phyloP scores from a whole-genome alignment of 2,113 vertebrate species.

The Ceuthmochares aereus region DNA sequence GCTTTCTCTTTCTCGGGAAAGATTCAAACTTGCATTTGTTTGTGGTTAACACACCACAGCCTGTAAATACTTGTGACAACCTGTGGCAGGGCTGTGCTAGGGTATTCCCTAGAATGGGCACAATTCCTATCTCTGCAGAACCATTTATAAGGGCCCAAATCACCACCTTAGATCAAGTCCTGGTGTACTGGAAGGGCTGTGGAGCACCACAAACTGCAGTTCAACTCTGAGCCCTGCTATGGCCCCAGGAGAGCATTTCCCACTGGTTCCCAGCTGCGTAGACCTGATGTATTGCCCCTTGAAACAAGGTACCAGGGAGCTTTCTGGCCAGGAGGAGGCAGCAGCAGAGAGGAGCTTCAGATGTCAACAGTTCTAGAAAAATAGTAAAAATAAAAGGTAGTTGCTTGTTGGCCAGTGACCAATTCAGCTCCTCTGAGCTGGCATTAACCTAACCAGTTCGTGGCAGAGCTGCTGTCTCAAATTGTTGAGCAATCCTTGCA shows the following conservation, averaged over 20 bases:
- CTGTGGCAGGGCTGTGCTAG: not conserved
- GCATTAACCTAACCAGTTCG: not conserved
- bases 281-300: not conserved
- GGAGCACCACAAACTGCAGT: not conserved
- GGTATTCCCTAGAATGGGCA: not conserved
- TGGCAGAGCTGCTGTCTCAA: not conserved
- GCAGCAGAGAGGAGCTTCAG: not conserved
- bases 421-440: not conserved
- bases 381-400: not conserved
- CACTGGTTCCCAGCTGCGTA: not conserved
- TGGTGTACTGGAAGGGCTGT: not conserved
- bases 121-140: too few relatives aligned
- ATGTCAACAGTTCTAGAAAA: not conserved
- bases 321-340: not conserved
- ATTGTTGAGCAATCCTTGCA: not conserved
- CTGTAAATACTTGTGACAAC: not conserved
- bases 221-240: not conserved
- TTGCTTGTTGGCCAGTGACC: not conserved
- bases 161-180: not conserved
- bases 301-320: not conserved
- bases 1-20: not conserved
- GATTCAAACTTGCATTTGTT: not conserved
- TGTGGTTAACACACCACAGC: not conserved
- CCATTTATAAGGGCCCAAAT: too few relatives aligned
- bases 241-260: not conserved